Conservation (phyloP, 2,888 invertebrate genomes). For the Hypomecis punctinalis region DNA sequence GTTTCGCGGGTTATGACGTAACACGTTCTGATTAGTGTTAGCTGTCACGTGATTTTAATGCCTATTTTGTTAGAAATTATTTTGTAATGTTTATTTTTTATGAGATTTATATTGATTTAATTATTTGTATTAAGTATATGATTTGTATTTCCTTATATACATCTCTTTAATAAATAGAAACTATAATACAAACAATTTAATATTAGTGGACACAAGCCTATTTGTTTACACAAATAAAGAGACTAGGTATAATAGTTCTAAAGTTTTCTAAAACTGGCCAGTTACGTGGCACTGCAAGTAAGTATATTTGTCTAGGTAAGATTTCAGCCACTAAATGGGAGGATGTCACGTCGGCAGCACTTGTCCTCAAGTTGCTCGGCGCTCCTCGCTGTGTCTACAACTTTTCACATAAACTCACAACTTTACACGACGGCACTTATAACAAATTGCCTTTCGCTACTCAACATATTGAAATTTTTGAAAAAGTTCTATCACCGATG, state of each 20-base stretch:
- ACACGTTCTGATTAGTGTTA: too few species aligned
- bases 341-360: conserved; percentile 76
- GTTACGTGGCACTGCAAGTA: conserved; percentile 49
- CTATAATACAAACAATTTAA: too few species aligned
- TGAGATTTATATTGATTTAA: too few species aligned
- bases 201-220: too few species aligned
- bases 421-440: conserved; percentile 70
- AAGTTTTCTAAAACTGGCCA: conserved; percentile 40
- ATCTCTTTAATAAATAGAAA: too few species aligned
- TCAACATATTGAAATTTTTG: conserved; percentile 68
- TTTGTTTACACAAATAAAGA: conserved; percentile 44
- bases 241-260: too few species aligned
- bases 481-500: conserved; percentile 40
- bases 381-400: conserved; percentile 69
- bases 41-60: too few species aligned
- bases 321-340: conserved; percentile 59
- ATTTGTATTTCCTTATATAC: too few species aligned
- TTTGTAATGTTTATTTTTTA: too few species aligned
- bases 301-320: conserved; percentile 60
- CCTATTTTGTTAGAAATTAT: too few species aligned
- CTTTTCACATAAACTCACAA: conserved; percentile 81
- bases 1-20: too few species aligned
- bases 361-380: conserved; percentile 71
- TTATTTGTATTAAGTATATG: too few species aligned
- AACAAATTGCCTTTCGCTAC: conserved; percentile 71